These are phyloP conservation scores for Gobio gobio DNA, from an alignment of 2,113 vertebrate species.

Conservation along the genomic window DNA sequence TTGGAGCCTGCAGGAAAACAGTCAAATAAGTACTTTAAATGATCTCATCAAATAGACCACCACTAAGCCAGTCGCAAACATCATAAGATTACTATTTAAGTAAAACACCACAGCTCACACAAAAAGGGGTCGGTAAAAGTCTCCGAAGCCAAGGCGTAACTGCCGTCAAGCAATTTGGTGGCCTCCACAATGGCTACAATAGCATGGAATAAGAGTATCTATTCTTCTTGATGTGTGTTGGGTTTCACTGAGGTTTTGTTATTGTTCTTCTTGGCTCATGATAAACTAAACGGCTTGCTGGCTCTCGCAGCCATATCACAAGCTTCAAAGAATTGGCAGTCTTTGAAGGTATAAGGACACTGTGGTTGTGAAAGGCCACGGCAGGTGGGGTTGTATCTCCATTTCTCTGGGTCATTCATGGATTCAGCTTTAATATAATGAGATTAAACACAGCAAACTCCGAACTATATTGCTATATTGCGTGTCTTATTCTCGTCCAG, in stretches of 20 bases:
- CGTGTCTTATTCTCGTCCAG: neutral
- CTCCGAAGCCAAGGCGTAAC: constrained; percentile 5
- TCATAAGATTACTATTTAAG: constrained; percentile 3
- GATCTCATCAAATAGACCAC: neutral
- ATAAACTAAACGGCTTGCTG: constrained; percentile 46
- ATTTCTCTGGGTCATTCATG: constrained; percentile 33
- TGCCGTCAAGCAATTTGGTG: neutral
- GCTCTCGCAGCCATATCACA: constrained; percentile 25
- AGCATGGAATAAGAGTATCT: constrained; percentile 28
- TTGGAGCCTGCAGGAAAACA: neutral
- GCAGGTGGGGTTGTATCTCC: constrained; percentile 24
- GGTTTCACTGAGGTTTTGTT: constrained; percentile 36
- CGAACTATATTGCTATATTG: neutral
- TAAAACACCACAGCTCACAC: neutral
- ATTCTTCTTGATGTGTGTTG: neutral
- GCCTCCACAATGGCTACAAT: constrained; percentile 3
- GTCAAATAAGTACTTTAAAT: constrained; percentile 9
- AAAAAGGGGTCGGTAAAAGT: neutral
- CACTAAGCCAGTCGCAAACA: neutral
- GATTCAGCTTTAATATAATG: neutral
- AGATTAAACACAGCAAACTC: constrained; percentile 21
- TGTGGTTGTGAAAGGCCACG: neutral
- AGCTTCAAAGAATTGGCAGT: constrained; percentile 41
- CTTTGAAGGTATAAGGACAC: constrained; percentile 36
- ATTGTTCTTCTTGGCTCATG: constrained; percentile 30